Evolutionary conservation across 2,888 invertebrate genomes (phyloP).

Genomic region (Venustoraphidia nigricollis): DNA sequence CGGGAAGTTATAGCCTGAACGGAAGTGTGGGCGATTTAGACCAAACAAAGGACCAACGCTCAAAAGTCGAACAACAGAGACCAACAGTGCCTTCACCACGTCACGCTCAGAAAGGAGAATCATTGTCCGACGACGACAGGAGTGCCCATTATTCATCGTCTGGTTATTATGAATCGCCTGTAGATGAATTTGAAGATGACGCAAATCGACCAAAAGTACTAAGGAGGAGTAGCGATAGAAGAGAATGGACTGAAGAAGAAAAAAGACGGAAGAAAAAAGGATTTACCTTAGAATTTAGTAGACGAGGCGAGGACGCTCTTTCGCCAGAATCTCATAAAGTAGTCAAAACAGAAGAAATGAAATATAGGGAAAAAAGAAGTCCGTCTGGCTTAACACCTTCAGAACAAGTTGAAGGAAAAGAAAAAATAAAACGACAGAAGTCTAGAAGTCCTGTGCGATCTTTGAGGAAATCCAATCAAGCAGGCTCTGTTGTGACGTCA

Average conservation of each 20-base stretch:
- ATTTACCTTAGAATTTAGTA: slow-evolving; percentile 60
- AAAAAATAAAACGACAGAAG: slow-evolving; percentile 24
- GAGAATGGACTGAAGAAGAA: slow-evolving; percentile 52
- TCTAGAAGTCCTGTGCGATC: slow-evolving; percentile 19
- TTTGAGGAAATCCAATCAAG: slow-evolving; percentile 7
- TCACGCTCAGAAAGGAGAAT: slow-evolving; percentile 33
- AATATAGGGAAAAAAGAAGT: background rate
- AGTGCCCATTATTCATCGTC: slow-evolving; percentile 57
- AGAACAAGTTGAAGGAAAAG: slow-evolving; percentile 11
- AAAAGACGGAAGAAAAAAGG: slow-evolving; percentile 55
- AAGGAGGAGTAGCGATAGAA: slow-evolving; percentile 17
- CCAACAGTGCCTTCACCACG: slow-evolving; percentile 21
- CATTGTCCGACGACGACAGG: slow-evolving; percentile 50
- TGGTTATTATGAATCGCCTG: slow-evolving; percentile 59
- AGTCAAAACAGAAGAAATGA: background rate
- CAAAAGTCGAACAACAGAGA: slow-evolving; percentile 12
- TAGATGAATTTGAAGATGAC: slow-evolving; percentile 37
- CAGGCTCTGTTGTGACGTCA: slow-evolving; percentile 14
- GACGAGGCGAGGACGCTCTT: slow-evolving; percentile 38
- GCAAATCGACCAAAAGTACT: slow-evolving; percentile 7
- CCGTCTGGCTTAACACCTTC: slow-evolving; percentile 3
- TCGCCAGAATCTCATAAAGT: slow-evolving; percentile 17
- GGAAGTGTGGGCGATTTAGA: slow-evolving; percentile 15
- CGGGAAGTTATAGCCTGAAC: slow-evolving; percentile 37
- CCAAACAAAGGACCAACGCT: slow-evolving; percentile 3